These are phyloP conservation scores for Nephrotoma guestfalica DNA, from an alignment of 2,888 invertebrate genomes.

Conservation along the genomic window DNA sequence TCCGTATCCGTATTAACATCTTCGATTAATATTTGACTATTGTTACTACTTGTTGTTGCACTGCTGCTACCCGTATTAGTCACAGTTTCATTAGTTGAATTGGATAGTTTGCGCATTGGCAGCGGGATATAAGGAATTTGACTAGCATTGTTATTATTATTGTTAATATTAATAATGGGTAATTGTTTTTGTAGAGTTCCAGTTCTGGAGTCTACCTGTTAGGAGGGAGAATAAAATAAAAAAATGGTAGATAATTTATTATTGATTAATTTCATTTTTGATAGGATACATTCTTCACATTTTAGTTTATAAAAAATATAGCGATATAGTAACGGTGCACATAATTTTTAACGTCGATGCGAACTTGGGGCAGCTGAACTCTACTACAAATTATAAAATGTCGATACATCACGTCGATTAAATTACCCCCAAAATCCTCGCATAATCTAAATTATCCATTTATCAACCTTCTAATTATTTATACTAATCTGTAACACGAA, in stretches of 20 bases:
- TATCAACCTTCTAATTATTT: too few relatives aligned
- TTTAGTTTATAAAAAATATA: background rate
- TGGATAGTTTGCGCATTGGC: background rate
- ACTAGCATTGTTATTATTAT: background rate
- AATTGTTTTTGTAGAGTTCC: constrained; percentile 1
- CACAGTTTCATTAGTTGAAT: background rate
- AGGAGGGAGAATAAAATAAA: background rate
- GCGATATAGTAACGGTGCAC: background rate
- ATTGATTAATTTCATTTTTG: background rate
- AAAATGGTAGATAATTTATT: constrained; percentile 1
- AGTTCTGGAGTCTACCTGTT: constrained; percentile 3
- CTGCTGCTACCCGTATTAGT: background rate
- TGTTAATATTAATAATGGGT: background rate
- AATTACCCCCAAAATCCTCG: background rate
- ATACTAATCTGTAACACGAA: too few relatives aligned
- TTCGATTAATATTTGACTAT: background rate
- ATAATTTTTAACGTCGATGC: background rate
- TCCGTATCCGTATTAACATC: background rate
- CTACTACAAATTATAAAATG: background rate
- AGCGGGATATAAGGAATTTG: background rate
- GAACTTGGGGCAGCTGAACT: background rate
- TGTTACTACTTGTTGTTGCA: background rate
- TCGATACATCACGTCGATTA: background rate
- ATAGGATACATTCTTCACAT: background rate
- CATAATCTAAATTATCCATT: too few relatives aligned